Base-by-base conservation (phyloP, 2,113 vertebrate species). In the Pangasianodon hypophthalmus region DNA sequence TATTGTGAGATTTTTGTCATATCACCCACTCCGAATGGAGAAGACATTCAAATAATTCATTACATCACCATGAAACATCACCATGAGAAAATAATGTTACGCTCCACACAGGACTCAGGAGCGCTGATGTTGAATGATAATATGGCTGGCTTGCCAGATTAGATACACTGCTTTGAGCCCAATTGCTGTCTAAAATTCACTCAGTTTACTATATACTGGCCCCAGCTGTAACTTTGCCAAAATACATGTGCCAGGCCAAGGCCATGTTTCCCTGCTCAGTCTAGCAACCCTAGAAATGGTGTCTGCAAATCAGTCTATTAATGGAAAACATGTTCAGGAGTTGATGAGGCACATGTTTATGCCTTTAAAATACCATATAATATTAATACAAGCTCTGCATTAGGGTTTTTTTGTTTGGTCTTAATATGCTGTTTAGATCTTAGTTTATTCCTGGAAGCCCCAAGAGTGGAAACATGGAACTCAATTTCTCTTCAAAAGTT, bases 61-160 rank as follows among this genome's bases (percentile, higher is more conserved):
- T 83, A 37, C n/a, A 54, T 80, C 26, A 54, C 14, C 6, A 32
- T 54, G 52, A 82, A 16, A 56, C 6, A 37, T 41, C n/a, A 37
- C 6, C 7, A 41, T 41, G 18, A 41, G 54, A 83, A 83, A 83
- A 19, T 84, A 60, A 84, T 84, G 82, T 60, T 60, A 84, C 10
- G 56, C 82, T 26, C 10, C 52, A 58, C 60, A 60, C 14, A 60
- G 50, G 37, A 41, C 54, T 44, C 8, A 32, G 18, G 54, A 84
- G 81, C 32, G 0, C 81, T 83, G 19, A 56, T 83, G 48, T 54
- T 18, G n/a, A 83, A 83, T 41, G 37, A 60, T 41, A 84, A 84
- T 84, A 37, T 84, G 54, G 54, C 54, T 84, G 81, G 19, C 81
- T 84, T 84, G 81, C 54, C 52, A 84, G 81, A 84, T 84, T 44